Evolutionary conservation across 2,888 invertebrate species (phyloP).

Genomic region (Eristalinus sepulchralis): DNA sequence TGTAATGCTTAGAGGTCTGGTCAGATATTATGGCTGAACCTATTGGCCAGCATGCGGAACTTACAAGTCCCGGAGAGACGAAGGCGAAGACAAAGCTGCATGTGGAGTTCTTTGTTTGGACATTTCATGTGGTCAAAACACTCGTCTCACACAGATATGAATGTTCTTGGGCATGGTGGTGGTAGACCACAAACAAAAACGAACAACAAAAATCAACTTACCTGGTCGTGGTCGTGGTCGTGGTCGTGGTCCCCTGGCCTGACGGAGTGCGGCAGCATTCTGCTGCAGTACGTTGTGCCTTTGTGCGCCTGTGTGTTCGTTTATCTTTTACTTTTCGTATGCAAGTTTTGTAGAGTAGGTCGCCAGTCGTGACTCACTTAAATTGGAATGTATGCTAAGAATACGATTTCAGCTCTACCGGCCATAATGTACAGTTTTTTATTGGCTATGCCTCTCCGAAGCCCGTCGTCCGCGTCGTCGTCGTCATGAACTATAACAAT

Average conservation of each 20-base stretch:
- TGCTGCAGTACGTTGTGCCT: not conserved
- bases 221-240: constrained; percentile 31
- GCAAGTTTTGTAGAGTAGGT: constrained; percentile 70
- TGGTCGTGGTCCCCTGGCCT: constrained; percentile 9
- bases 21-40: constrained; percentile 45
- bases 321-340: constrained; percentile 53
- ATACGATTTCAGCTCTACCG: constrained; percentile 55
- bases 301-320: constrained; percentile 32
- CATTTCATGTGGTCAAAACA: constrained; percentile 63
- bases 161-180: constrained; percentile 26
- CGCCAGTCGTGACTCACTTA: constrained; percentile 70
- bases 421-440: constrained; percentile 61
- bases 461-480: not conserved
- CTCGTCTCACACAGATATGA: constrained; percentile 31
- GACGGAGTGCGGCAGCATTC: not conserved
- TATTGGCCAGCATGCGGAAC: constrained; percentile 61
- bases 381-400: constrained; percentile 70
- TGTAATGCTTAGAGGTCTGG: constrained; percentile 53
- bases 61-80: constrained; percentile 33
- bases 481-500: constrained; percentile 38
- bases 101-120: constrained; percentile 62
- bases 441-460: constrained; percentile 31
- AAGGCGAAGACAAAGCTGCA: constrained; percentile 51
- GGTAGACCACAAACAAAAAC: constrained; percentile 35
- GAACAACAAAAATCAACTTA: constrained; percentile 34